Evolutionary conservation across 2,888 invertebrate species (phyloP).

Genomic region (Drosophila mettleri): DNA sequence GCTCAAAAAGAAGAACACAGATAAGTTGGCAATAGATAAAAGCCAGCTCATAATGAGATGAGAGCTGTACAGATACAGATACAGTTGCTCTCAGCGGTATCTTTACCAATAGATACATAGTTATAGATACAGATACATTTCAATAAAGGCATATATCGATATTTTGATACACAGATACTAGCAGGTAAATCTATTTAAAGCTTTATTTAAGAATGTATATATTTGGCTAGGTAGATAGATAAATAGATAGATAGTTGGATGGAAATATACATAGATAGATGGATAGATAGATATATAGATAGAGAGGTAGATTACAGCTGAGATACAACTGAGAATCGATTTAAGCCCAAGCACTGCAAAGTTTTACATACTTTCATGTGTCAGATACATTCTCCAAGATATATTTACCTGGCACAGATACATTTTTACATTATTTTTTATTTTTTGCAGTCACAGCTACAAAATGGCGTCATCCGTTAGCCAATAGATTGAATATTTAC

Average conservation of each 20-base stretch:
- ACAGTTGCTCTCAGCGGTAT: background rate
- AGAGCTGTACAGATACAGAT: background rate
- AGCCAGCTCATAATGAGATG: background rate
- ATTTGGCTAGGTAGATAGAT: background rate
- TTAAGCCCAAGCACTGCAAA: background rate
- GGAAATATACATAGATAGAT: background rate
- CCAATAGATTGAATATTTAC: slow-evolving; percentile 26
- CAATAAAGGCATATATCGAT: background rate
- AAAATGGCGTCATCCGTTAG: slow-evolving; percentile 69
- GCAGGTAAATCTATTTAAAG: background rate
- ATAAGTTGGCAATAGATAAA: background rate
- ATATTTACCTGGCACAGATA: slow-evolving; percentile 4
- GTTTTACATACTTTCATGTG: background rate
- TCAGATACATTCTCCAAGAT: background rate
- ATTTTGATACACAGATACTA: background rate
- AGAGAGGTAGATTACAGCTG: background rate
- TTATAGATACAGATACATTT: background rate
- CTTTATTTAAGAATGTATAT: background rate
- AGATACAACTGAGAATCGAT: background rate
- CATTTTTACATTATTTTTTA: background rate
- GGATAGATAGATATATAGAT: background rate
- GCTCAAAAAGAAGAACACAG: background rate
- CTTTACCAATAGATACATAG: background rate
- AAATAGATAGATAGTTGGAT: no score
- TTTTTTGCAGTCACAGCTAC: slow-evolving; percentile 32